Percentiles rank a stretch among this genome's conserved stretches.
phyloP scores from a whole-genome alignment of 2,888 invertebrate species.

The Idaea aversata region DNA sequence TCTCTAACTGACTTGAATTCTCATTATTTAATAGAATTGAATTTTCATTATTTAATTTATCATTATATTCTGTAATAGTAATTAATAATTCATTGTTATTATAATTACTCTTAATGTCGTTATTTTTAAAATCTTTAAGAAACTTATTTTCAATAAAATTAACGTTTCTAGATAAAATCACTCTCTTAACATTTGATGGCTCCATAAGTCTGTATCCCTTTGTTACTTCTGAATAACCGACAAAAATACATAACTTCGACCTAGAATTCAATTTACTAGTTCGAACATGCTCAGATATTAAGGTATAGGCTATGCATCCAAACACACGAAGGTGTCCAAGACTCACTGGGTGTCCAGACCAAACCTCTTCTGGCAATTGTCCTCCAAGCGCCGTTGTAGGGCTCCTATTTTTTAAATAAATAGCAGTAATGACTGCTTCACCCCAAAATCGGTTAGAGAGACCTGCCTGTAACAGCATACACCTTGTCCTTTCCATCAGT shows the following conservation, averaged over 20 bases:
- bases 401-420: slow-evolving; percentile 13
- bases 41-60: no score
- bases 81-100: no score
- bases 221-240: slow-evolving; percentile 25
- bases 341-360: slow-evolving; percentile 14
- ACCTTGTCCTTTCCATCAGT: slow-evolving; percentile 8
- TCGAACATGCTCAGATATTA: slow-evolving; percentile 9
- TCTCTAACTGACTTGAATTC: no score
- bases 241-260: slow-evolving; percentile 13
- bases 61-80: no score
- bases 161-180: slow-evolving; percentile 23
- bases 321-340: slow-evolving; percentile 12
- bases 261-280: slow-evolving; percentile 13
- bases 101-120: no score
- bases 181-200: slow-evolving; percentile 8
- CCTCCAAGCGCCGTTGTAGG: slow-evolving; percentile 12
- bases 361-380: slow-evolving; percentile 11
- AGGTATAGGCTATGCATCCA: slow-evolving; percentile 15
- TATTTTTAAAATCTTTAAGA: neutral
- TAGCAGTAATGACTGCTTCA: slow-evolving; percentile 12
- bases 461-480: slow-evolving; percentile 8
- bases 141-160: no score
- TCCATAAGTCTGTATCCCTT: slow-evolving; percentile 31
- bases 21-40: no score
- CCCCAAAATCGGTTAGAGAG: slow-evolving; percentile 10